Base-by-base conservation (phyloP, 2,797 vertebrate genomes). In the Liasis olivaceus region DNA sequence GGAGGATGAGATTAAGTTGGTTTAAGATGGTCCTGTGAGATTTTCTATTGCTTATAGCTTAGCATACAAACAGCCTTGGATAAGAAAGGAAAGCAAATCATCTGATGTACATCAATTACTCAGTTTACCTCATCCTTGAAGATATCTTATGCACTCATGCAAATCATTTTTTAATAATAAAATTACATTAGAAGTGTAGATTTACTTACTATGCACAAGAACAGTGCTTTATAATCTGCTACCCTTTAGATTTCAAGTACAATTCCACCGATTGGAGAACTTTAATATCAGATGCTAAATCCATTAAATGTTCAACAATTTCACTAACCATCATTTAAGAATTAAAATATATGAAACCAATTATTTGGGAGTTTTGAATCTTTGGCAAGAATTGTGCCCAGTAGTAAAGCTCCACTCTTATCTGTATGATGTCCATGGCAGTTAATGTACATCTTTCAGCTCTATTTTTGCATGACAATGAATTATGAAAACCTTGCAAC, bases 31-130 rank as follows among this genome's bases (percentile, higher is more conserved):
- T 17, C 28, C 63, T 24, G 1, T 31, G 69, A 59, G 91, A 72
- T 36, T 51, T 89, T 88, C 72, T 17, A 90, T 93, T 89, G 12
- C 93, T 95, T 77, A n/a, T 97, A 1, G 96, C 95, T 2, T 94
- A 97, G 69, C 90, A 94, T 51, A 94, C 93, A 24, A 95, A 96
- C 90, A 91, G 15, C 4, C n/a, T 91, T 91, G 60, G 89, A 22
- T 88, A 42, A 85, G 89, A 93, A 15, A 92, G 84, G 59, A 20
- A 3, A 0, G 26, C 62, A 84, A 36, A 87, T 2, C 58, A 89
- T 42, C 58, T 69, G 1, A 36, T 81, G 28, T 63, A 72, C 3
- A 3, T 91, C 0, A 26, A 62, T 20, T 64, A 2, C 0, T 8
- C 92, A 17, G 47, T 87, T 72, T 94, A 94, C 47, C 93, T 88